These are phyloP conservation scores for Sakesphorus luctuosus DNA, from an alignment of 2,113 vertebrate genomes.

Conservation along the genomic window DNA sequence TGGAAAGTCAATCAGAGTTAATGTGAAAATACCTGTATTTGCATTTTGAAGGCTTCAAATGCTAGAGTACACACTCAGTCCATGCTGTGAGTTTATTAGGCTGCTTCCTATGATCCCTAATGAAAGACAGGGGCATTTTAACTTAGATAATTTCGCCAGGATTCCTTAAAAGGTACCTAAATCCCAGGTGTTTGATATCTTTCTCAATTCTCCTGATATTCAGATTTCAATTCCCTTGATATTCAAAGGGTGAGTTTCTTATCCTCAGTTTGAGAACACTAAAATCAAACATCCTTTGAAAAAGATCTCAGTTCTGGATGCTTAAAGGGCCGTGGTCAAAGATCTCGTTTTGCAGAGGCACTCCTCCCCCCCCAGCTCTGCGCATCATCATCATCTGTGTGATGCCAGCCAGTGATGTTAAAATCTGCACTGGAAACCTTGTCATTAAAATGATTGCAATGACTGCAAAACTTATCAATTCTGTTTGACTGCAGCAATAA, in stretches of 20 bases:
- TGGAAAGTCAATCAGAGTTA: not conserved
- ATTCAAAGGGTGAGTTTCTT: not conserved
- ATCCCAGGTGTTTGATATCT: not conserved
- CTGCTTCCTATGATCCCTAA: not conserved
- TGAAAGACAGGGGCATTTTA: not conserved
- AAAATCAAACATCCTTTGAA: not conserved
- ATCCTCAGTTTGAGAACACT: not conserved
- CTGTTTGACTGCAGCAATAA: not conserved
- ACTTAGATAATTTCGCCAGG: not conserved
- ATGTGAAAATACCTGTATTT: not conserved
- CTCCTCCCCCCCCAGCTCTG: not conserved
- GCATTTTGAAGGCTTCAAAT: not conserved
- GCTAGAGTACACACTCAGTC: not conserved
- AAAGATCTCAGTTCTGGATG: not conserved
- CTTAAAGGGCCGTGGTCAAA: not conserved
- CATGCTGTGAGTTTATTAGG: not conserved
- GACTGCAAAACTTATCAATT: not conserved
- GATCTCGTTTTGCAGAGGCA: not conserved
- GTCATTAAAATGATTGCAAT: not conserved
- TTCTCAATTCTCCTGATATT: not conserved
- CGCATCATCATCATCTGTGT: rapidly evolving
- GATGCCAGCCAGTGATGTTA: not conserved
- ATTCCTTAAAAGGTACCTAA: not conserved
- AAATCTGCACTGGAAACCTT: not conserved
- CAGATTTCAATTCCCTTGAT: not conserved